A percentile compares a stretch with the other conserved stretches of the same genome.
These are phyloP conservation scores for Aphelinus certus DNA, from an alignment of 1,140 invertebrate genomes.

Conservation along the genomic window DNA sequence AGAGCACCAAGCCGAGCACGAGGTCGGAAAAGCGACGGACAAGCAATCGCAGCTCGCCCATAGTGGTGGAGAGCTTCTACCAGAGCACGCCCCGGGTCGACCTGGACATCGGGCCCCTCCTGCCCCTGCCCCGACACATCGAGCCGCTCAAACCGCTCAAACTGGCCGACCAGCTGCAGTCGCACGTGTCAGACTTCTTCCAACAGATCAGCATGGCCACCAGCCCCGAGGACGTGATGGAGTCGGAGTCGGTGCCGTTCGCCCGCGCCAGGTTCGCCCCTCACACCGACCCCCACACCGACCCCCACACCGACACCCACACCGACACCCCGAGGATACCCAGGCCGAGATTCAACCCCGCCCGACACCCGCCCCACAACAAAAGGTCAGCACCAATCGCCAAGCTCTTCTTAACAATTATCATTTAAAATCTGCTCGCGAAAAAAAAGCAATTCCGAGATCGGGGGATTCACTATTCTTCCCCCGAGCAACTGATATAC, in stretches of 20 bases:
- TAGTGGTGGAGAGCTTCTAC: constrained; percentile 59
- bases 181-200: constrained; percentile 66
- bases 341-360: too few species aligned
- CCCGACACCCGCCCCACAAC: too few species aligned
- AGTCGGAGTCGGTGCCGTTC: constrained; percentile 55
- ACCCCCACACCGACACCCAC: not conserved
- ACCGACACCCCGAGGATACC: not conserved
- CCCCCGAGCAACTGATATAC: too few species aligned
- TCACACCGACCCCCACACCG: not conserved
- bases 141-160: not conserved
- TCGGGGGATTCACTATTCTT: too few species aligned
- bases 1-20: constrained; percentile 58
- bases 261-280: constrained; percentile 19
- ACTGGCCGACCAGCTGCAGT: constrained; percentile 55
- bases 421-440: too few species aligned
- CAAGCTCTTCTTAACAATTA: too few species aligned
- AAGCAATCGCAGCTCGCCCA: constrained; percentile 48
- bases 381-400: too few species aligned
- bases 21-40: constrained; percentile 57
- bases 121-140: constrained; percentile 35
- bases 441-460: too few species aligned
- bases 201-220: constrained; percentile 67
- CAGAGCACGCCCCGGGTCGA: constrained; percentile 63
- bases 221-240: constrained; percentile 65
- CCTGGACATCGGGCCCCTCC: constrained; percentile 59